A percentile compares a stretch with the other conserved stretches of the same genome.
phyloP scores from a whole-genome alignment of 2,797 vertebrate species.

The Acrossocheilus fasciatus region DNA sequence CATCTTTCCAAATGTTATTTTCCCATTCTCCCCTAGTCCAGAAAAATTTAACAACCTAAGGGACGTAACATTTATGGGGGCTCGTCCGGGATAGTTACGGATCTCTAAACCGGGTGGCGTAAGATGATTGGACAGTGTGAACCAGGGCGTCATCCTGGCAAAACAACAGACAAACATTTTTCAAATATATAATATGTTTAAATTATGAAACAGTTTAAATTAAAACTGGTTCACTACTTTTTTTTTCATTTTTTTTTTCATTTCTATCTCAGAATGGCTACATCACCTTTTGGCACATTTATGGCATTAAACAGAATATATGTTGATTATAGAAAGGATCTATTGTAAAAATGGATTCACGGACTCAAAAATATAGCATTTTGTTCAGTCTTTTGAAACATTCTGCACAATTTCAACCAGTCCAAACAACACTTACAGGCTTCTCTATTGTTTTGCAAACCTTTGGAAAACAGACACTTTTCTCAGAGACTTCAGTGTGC shows the following conservation, averaged over 20 bases:
- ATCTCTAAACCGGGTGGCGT: too few relatives aligned
- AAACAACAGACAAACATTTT: neutral
- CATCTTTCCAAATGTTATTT: too few relatives aligned
- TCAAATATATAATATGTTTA: neutral
- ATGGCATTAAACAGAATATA: neutral
- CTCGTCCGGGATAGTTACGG: too few relatives aligned
- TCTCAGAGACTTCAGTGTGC: conserved; percentile 1
- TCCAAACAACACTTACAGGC: conserved; percentile 12
- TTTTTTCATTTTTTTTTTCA: neutral
- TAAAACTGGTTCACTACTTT: neutral
- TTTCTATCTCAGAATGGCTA: neutral
- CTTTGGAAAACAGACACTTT: conserved; percentile 16
- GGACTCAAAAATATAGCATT: neutral
- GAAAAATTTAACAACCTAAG: too few relatives aligned
- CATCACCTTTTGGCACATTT: neutral
- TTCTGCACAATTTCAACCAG: neutral
- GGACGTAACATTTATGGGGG: too few relatives aligned
- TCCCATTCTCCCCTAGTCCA: too few relatives aligned
- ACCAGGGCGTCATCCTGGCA: too few relatives aligned
- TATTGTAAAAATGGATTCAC: neutral
- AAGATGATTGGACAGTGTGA: too few relatives aligned
- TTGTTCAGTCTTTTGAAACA: neutral
- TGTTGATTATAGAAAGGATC: neutral
- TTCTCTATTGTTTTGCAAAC: conserved; percentile 35
- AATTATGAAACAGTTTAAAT: neutral